Conservation (phyloP, 2,888 invertebrate genomes). For the Eupithecia subfuscata region DNA sequence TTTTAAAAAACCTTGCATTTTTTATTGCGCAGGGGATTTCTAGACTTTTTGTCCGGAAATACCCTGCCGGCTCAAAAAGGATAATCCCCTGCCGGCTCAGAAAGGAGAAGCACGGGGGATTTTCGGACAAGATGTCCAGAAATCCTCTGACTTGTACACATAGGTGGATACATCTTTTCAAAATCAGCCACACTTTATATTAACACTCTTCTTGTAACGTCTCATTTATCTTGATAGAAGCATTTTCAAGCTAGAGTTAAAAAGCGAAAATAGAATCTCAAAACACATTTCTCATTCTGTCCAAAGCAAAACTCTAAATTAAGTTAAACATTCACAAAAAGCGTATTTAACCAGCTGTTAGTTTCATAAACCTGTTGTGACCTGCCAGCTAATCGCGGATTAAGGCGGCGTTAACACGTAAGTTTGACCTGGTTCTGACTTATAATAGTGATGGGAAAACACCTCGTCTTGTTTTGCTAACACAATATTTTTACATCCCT, state of each 20-base stretch:
- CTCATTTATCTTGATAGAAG: neutral
- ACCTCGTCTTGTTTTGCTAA: neutral
- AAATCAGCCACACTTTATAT: too few relatives aligned
- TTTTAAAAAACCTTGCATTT: too few relatives aligned
- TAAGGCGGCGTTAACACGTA: conserved; percentile 11
- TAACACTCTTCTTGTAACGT: too few relatives aligned
- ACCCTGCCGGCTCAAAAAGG: too few relatives aligned
- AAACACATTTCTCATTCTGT: neutral
- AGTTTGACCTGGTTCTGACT: conserved; percentile 9
- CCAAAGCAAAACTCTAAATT: neutral
- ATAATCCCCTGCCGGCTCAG: too few relatives aligned
- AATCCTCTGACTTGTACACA: too few relatives aligned
- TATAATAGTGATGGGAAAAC: conserved; percentile 7
- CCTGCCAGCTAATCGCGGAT: conserved; percentile 11
- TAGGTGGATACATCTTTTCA: too few relatives aligned
- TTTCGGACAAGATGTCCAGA: too few relatives aligned
- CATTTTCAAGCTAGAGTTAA: neutral
- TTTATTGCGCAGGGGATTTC: too few relatives aligned
- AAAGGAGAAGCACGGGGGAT: too few relatives aligned
- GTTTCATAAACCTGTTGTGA: conserved; percentile 15
- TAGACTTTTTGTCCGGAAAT: too few relatives aligned
- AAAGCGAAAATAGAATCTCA: neutral
- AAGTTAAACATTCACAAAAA: conserved; percentile 2
- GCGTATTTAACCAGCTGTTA: conserved; percentile 11
- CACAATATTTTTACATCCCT: neutral